Percentiles rank a stretch among this genome's conserved stretches.
Conservation (phyloP, 2,113 vertebrate species). For the Morone saxatilis region DNA sequence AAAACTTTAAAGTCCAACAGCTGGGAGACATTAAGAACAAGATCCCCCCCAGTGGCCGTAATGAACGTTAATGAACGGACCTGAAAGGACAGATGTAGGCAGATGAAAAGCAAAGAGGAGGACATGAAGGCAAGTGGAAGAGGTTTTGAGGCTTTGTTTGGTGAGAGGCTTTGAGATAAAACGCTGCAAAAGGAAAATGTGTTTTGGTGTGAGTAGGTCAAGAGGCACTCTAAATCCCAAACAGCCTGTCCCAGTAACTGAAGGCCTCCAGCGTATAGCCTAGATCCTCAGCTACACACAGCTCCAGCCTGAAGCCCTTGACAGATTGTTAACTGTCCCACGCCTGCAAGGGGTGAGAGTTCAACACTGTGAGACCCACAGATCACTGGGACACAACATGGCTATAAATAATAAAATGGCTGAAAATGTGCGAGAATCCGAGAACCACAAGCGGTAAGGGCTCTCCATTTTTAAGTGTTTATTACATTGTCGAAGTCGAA, state of each 20-base stretch:
- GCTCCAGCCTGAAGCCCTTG: slow-evolving; percentile 39
- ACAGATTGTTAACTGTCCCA: slow-evolving; percentile 61
- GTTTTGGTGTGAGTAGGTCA: slow-evolving; percentile 34
- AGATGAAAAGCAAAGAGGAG: slow-evolving; percentile 36
- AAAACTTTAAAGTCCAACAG: slow-evolving; percentile 47
- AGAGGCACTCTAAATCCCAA: slow-evolving; percentile 47
- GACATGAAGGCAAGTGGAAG: slow-evolving; percentile 31
- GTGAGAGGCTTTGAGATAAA: not conserved
- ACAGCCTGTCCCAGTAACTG: slow-evolving; percentile 57
- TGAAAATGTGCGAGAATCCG: not conserved
- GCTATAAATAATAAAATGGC: not conserved
- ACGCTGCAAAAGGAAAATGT: slow-evolving; percentile 10
- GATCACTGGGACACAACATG: slow-evolving; percentile 19
- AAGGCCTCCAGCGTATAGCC: slow-evolving; percentile 51
- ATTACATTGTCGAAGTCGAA: not conserved
- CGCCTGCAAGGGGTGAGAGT: slow-evolving; percentile 50
- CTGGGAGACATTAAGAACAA: slow-evolving; percentile 64
- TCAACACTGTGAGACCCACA: not conserved
- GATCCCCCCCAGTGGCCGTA: slow-evolving; percentile 42
- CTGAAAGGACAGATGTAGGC: slow-evolving; percentile 15
- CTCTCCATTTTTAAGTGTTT: not conserved
- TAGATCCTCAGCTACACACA: slow-evolving; percentile 25
- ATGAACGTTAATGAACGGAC: slow-evolving; percentile 58
- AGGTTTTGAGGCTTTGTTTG: slow-evolving; percentile 42
- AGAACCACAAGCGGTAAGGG: not conserved